Evolutionary conservation across 1,140 invertebrate genomes (phyloP), one percentile per base, ranked within the genome.

Genomic region (Diploscapter pachys): DNA sequence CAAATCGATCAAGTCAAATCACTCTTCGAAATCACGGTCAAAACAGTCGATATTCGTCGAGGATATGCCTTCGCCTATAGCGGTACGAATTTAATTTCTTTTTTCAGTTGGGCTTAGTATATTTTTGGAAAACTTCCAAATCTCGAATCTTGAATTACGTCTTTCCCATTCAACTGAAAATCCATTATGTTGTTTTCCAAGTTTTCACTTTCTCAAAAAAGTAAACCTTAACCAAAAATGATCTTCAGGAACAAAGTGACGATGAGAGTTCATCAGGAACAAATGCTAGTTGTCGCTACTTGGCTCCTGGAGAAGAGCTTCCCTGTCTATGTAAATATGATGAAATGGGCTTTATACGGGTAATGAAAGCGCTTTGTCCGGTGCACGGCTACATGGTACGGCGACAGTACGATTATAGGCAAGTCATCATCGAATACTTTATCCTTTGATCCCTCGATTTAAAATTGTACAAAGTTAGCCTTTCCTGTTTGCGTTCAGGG

Each of bases 341-440:
- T 67, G 74, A 71, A 4, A 68, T 63, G 11, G 83, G 83, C 3
- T 55, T 76, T 4, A 83, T 85, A 49, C 78, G 75, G n/a, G 71
- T 77, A 11, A 85, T 85, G 83, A 85, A 81, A 56, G 82, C 80
- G 8, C 63, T 85, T 48, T 85, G 83, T 75, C 84, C 83, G 13
- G 84, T 85, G 52, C 83, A 85, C 50, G 83, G 83, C 50, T 83
- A 75, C 55, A 71, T 79, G 78, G 78, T 79, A 52, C 74, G 77
- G 53, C 63, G 75, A 31, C 56, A 72, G 54, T 76, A 76, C 57
- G 75, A 76, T 52, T 76, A 76, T 55, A 71, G 68, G 73, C 63
- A 3, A 65, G 63, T 65, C 57, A 59, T 11, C 57, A 59, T 59
- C 9, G 70, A 4, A 31, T 6, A 48, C 3, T 56, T 48, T n/a